A percentile compares a stretch with the other conserved stretches of the same genome.
phyloP scores from a whole-genome alignment of 2,888 invertebrate genomes.

The Drosophila paranaensis region DNA sequence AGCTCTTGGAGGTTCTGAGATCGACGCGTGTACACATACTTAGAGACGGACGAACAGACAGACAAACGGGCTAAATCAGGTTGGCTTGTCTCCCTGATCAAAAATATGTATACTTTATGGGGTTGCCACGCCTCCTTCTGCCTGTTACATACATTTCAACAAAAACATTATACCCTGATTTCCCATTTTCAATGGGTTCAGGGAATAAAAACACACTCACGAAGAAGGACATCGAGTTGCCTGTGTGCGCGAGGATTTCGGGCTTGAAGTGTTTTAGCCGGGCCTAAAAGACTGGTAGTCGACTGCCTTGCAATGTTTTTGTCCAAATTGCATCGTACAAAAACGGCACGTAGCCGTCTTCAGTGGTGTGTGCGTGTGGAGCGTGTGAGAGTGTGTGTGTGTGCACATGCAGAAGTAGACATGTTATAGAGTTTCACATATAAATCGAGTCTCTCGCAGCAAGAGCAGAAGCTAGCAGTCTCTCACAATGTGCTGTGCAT shows the following conservation, averaged over 20 bases:
- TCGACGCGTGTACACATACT: too few relatives aligned
- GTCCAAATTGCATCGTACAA: constrained; percentile 61
- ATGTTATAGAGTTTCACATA: constrained; percentile 66
- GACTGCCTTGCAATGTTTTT: constrained; percentile 49
- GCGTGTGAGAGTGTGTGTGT: constrained; percentile 30
- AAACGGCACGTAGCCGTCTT: constrained; percentile 69
- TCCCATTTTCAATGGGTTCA: neutral
- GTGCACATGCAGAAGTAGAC: constrained; percentile 51
- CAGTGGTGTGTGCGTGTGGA: constrained; percentile 3
- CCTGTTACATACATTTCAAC: too few relatives aligned
- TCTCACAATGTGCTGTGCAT: constrained; percentile 56
- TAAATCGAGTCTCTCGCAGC: constrained; percentile 58
- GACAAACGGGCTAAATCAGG: too few relatives aligned
- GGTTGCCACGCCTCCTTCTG: too few relatives aligned
- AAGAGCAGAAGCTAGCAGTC: constrained; percentile 19
- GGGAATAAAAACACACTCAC: neutral
- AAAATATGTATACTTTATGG: too few relatives aligned
- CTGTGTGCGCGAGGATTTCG: constrained; percentile 22
- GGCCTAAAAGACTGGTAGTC: constrained; percentile 51
- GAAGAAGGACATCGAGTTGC: neutral
- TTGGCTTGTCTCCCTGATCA: too few relatives aligned
- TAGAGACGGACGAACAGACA: too few relatives aligned
- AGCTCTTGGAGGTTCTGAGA: too few relatives aligned
- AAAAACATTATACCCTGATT: too few relatives aligned
- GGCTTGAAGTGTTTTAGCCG: constrained; percentile 58